These are phyloP conservation scores for Pheosia tremula DNA, from an alignment of 2,888 invertebrate species.

Conservation along the genomic window DNA sequence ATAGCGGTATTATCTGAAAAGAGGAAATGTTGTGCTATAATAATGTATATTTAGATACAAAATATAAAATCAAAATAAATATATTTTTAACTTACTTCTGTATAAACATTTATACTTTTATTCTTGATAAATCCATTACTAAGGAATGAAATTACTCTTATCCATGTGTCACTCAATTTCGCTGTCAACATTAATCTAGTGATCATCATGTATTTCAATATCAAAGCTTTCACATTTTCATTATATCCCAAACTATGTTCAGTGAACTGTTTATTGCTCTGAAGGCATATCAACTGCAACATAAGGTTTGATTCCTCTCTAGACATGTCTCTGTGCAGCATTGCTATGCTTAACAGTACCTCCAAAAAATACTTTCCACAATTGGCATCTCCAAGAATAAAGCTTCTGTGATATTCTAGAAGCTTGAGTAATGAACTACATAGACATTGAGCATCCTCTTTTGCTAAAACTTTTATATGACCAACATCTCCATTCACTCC, in stretches of 20 bases:
- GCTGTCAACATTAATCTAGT: constrained; percentile 46
- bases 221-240: constrained; percentile 43
- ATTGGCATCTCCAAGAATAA: constrained; percentile 42
- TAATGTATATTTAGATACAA: neutral
- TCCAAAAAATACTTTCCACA: constrained; percentile 48
- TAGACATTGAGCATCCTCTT: constrained; percentile 35
- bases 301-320: constrained; percentile 45
- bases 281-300: constrained; percentile 57
- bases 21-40: neutral
- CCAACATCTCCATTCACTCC: constrained; percentile 15
- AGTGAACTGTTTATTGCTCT: constrained; percentile 45
- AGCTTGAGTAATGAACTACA: constrained; percentile 53
- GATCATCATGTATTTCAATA: constrained; percentile 58
- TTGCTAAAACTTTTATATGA: constrained; percentile 31
- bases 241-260: constrained; percentile 41
- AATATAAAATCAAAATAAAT: neutral
- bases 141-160: constrained; percentile 44
- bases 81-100: constrained; percentile 33
- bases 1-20: constrained; percentile 67
- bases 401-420: constrained; percentile 44
- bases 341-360: constrained; percentile 47
- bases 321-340: constrained; percentile 42
- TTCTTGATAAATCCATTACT: constrained; percentile 47
- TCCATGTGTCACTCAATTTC: constrained; percentile 51
- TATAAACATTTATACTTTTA: constrained; percentile 40